Conservation (phyloP, 2,888 invertebrate species). For the Drosophila limbata region DNA sequence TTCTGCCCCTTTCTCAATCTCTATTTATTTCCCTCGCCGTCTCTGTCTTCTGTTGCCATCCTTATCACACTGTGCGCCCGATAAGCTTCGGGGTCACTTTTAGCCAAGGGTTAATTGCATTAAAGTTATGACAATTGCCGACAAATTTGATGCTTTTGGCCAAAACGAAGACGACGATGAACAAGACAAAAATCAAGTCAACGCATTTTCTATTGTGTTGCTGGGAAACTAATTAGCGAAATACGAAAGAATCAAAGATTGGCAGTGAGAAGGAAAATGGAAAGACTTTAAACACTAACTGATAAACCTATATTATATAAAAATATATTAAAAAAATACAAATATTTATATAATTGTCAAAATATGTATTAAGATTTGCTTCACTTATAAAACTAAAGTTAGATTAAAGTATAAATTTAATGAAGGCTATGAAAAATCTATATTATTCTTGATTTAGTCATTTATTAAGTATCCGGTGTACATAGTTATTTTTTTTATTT, state of each 20-base stretch:
- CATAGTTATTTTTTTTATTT: too few relatives aligned
- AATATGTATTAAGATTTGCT: too few relatives aligned
- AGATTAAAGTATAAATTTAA: too few relatives aligned
- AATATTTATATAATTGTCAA: too few relatives aligned
- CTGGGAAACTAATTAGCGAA: constrained; percentile 63
- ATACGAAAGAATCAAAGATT: constrained; percentile 13
- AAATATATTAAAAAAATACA: background rate
- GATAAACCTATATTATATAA: too few relatives aligned
- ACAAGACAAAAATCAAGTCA: constrained; percentile 60
- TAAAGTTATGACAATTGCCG: constrained; percentile 77
- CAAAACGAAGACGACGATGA: constrained; percentile 16
- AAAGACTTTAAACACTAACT: too few relatives aligned
- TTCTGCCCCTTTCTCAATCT: constrained; percentile 9
- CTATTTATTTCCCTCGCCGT: constrained; percentile 10
- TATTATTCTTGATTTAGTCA: too few relatives aligned
- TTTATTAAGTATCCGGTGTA: too few relatives aligned
- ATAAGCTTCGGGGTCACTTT: constrained; percentile 53
- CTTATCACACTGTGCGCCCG: constrained; percentile 28
- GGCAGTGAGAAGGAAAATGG: background rate
- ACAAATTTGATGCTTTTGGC: constrained; percentile 62
- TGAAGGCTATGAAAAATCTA: too few relatives aligned
- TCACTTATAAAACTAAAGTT: too few relatives aligned
- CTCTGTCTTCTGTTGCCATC: constrained; percentile 16
- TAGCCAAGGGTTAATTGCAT: constrained; percentile 75
- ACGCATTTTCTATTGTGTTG: constrained; percentile 52